Conservation (phyloP, 2,888 invertebrate genomes). For the Trisateles emortualis region DNA sequence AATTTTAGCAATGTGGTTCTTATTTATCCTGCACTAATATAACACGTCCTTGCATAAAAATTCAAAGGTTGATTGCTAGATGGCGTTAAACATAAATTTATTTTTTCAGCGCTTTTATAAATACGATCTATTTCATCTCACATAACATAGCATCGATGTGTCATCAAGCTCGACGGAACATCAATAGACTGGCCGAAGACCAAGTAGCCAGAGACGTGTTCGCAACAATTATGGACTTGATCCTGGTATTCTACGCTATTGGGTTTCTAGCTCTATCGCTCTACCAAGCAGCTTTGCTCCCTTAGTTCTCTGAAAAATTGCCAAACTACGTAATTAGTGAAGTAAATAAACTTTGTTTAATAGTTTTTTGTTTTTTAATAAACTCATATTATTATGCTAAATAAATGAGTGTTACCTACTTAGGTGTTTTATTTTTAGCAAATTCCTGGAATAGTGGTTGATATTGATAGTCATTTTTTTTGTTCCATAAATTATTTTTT, state of each 20-base stretch:
- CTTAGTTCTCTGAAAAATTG: too few species aligned
- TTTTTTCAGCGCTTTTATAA: slow-evolving; percentile 56
- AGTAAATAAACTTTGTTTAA: slow-evolving; percentile 20
- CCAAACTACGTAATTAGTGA: too few species aligned
- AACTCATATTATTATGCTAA: too few species aligned
- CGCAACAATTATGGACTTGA: slow-evolving; percentile 67
- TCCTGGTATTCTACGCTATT: slow-evolving; percentile 70
- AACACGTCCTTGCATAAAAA: neutral
- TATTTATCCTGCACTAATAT: too few species aligned
- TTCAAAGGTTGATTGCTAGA: slow-evolving; percentile 13
- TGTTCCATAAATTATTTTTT: too few species aligned
- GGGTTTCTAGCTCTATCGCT: slow-evolving; percentile 72
- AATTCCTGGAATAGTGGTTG: too few species aligned
- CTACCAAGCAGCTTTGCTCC: slow-evolving; percentile 61
- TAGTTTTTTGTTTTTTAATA: too few species aligned
- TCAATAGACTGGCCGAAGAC: slow-evolving; percentile 54
- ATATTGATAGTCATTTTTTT: too few species aligned
- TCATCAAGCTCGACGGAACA: slow-evolving; percentile 38
- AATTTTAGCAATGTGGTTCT: too few species aligned
- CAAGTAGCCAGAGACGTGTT: slow-evolving; percentile 63
- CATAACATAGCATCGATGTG: slow-evolving; percentile 48
- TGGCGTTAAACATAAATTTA: slow-evolving; percentile 18
- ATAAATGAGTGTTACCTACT: too few species aligned
- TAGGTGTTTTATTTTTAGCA: too few species aligned
- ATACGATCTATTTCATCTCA: slow-evolving; percentile 52